Conservation (phyloP, 2,113 vertebrate species). For the Esox niger region DNA sequence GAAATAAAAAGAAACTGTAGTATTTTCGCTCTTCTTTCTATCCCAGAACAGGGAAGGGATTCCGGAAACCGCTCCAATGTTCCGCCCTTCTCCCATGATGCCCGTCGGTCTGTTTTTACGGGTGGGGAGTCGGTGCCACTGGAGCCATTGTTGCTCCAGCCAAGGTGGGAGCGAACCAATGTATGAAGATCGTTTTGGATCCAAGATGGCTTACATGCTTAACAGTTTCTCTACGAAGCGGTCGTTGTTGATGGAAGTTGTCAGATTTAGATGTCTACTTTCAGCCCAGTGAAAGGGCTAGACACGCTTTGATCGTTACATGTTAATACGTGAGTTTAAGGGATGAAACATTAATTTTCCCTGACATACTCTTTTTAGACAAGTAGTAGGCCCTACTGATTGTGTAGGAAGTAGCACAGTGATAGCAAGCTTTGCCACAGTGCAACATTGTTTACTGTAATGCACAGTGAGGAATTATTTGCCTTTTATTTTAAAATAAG, state of each 20-base stretch:
- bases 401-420: too few species aligned
- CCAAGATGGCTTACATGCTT: slow-evolving; percentile 60
- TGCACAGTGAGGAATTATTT: too few species aligned
- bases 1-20: slow-evolving; percentile 33
- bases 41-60: slow-evolving; percentile 72
- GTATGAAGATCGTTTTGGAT: not conserved
- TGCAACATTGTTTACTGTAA: too few species aligned
- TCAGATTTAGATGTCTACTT: not conserved
- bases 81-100: slow-evolving; percentile 60
- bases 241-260: not conserved
- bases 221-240: slow-evolving; percentile 37
- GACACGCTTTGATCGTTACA: not conserved
- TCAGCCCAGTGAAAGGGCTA: too few species aligned
- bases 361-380: too few species aligned
- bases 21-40: slow-evolving; percentile 49
- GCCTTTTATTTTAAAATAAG: too few species aligned
- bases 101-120: not conserved
- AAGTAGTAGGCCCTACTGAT: too few species aligned
- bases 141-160: slow-evolving; percentile 65
- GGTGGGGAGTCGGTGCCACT: slow-evolving; percentile 27
- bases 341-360: not conserved
- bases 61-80: slow-evolving; percentile 66
- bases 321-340: too few species aligned
- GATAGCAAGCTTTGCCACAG: too few species aligned
- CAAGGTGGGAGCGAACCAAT: accelerated